Evolutionary conservation across 1,140 invertebrate genomes (phyloP).

Genomic region (Physella acuta): DNA sequence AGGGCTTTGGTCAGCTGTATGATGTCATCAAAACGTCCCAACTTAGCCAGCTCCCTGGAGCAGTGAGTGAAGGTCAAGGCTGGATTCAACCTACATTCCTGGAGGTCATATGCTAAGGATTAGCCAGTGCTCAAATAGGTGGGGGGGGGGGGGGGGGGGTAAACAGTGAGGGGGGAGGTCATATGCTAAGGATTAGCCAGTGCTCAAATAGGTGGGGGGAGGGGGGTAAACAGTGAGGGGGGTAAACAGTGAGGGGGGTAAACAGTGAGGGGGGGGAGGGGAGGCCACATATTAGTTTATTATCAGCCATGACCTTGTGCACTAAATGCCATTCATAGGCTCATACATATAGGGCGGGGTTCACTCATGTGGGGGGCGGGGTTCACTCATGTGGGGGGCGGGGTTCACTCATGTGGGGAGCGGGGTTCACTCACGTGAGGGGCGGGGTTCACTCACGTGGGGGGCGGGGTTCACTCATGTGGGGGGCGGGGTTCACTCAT

Average conservation of each 20-base stretch:
- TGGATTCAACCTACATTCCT: conserved; percentile 53
- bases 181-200: neutral
- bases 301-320: too few species aligned
- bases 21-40: conserved; percentile 41
- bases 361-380: too few species aligned
- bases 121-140: neutral
- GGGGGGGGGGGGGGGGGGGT: neutral
- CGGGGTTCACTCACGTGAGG: too few species aligned
- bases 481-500: too few species aligned
- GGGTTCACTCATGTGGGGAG: too few species aligned
- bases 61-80: conserved; percentile 49
- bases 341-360: too few species aligned
- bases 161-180: neutral
- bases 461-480: too few species aligned
- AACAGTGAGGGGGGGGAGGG: neutral
- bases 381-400: too few species aligned
- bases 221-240: neutral
- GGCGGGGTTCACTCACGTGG: too few species aligned
- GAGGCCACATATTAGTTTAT: too few species aligned
- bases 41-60: conserved; percentile 50
- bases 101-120: neutral
- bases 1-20: conserved; percentile 44
- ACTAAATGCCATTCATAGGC: too few species aligned
- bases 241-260: neutral
- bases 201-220: neutral